Conservation (phyloP, 2,113 vertebrate species). For the Aphelocoma coerulescens region DNA sequence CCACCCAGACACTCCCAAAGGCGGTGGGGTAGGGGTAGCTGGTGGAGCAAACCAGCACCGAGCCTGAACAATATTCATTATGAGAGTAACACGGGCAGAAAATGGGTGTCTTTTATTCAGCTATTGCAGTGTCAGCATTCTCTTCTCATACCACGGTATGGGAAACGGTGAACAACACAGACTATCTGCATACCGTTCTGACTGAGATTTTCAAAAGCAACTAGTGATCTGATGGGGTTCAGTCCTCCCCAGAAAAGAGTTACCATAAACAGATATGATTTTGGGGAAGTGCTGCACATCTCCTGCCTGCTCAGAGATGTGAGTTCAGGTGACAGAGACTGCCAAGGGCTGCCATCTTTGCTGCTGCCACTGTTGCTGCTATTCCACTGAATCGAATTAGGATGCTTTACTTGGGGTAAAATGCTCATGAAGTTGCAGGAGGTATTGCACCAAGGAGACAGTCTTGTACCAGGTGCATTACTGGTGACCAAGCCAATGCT, state of each 20-base stretch:
- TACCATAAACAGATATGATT: background rate
- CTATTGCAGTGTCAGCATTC: background rate
- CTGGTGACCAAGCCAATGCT: rapidly evolving
- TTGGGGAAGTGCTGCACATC: background rate
- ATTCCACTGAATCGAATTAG: background rate
- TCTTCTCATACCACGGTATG: background rate
- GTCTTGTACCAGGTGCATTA: too few relatives aligned
- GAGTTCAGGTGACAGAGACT: background rate
- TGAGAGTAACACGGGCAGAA: background rate
- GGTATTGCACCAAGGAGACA: background rate
- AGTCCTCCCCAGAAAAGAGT: background rate
- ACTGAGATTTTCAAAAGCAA: background rate
- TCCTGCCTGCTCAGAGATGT: background rate
- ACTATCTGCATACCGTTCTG: background rate
- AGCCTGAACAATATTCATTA: background rate
- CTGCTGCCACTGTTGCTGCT: background rate
- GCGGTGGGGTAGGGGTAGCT: background rate
- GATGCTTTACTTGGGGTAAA: background rate
- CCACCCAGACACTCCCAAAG: background rate
- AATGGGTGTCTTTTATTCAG: background rate
- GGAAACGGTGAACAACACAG: background rate
- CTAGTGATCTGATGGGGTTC: background rate
- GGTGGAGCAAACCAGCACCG: background rate
- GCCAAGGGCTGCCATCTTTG: background rate
- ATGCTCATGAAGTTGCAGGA: background rate